A percentile compares a stretch with the other conserved stretches of the same genome.
Conservation (phyloP, 53 echinoderm and acorn worm species). For the Stichopus horrens region DNA sequence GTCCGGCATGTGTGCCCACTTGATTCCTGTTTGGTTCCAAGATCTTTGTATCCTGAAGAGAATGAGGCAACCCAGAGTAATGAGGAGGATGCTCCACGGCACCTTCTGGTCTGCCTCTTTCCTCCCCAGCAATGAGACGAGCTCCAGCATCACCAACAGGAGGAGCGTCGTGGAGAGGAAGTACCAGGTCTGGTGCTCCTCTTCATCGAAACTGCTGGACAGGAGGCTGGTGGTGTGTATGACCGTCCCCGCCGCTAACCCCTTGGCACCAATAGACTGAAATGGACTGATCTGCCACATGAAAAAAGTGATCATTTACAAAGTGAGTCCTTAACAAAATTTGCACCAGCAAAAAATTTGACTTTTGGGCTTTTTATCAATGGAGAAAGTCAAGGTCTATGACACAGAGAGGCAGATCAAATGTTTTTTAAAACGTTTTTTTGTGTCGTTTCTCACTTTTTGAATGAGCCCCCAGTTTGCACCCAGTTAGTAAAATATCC, state of each 20-base stretch:
- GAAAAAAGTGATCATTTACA: background rate
- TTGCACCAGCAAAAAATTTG: too few species aligned
- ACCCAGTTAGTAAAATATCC: too few species aligned
- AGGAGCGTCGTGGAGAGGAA: slow-evolving; percentile 77
- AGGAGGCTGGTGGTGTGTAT: slow-evolving; percentile 76
- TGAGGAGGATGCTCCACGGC: slow-evolving; percentile 29
- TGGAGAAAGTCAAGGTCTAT: too few species aligned
- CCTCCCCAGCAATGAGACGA: slow-evolving; percentile 23
- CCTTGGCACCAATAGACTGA: slow-evolving; percentile 16
- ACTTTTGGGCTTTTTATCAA: too few species aligned
- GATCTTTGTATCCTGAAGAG: slow-evolving; percentile 70
- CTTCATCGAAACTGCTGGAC: slow-evolving; percentile 97
- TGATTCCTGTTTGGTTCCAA: slow-evolving; percentile 98
- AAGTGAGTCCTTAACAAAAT: too few species aligned
- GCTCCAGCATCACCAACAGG: slow-evolving; percentile 53
- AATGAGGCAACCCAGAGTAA: slow-evolving; percentile 35
- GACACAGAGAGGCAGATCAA: too few species aligned
- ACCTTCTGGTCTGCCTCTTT: slow-evolving; percentile 17
- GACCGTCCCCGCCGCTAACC: slow-evolving; percentile 61
- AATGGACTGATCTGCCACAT: slow-evolving; percentile 33
- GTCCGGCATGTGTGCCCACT: slow-evolving; percentile 82
- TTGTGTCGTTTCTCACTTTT: too few species aligned
- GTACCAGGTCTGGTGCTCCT: slow-evolving; percentile 99
- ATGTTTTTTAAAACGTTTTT: too few species aligned
- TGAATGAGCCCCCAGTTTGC: too few species aligned